phyloP scores from a whole-genome alignment of 2,113 vertebrate species.

The Phainopepla nitens region DNA sequence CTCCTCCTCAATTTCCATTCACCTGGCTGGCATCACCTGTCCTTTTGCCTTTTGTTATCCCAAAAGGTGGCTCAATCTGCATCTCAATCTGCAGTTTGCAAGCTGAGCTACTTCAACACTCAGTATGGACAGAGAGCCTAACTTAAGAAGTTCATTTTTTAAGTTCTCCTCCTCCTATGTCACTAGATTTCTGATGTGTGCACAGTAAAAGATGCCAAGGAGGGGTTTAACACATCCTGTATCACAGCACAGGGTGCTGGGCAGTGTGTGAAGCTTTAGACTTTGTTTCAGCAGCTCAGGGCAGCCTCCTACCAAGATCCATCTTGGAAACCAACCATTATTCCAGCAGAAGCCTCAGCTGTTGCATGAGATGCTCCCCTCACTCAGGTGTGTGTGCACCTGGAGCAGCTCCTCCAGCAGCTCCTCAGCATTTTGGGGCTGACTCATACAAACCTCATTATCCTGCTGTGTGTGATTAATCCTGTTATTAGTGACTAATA shows the following conservation, averaged over 20 bases:
- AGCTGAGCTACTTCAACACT: background rate
- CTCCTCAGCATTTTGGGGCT: background rate
- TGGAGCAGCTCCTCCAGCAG: background rate
- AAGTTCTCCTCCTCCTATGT: background rate
- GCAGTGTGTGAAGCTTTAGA: background rate
- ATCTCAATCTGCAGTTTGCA: background rate
- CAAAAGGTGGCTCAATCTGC: background rate
- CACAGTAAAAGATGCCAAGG: background rate
- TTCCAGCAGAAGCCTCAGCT: background rate
- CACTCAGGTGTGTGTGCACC: background rate
- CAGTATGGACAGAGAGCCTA: background rate
- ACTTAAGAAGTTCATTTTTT: background rate
- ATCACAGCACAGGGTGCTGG: accelerated
- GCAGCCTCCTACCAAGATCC: background rate
- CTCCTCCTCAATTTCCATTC: background rate
- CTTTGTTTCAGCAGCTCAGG: background rate
- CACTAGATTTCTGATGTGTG: background rate
- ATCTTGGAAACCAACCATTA: background rate
- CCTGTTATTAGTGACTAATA: background rate
- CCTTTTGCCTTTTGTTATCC: accelerated
- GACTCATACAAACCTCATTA: background rate
- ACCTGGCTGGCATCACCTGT: background rate
- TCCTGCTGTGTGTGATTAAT: background rate
- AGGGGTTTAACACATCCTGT: background rate
- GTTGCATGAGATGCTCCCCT: background rate